These are phyloP conservation scores for Delichon dasypus DNA, from an alignment of 2,797 vertebrate species.

Conservation along the genomic window DNA sequence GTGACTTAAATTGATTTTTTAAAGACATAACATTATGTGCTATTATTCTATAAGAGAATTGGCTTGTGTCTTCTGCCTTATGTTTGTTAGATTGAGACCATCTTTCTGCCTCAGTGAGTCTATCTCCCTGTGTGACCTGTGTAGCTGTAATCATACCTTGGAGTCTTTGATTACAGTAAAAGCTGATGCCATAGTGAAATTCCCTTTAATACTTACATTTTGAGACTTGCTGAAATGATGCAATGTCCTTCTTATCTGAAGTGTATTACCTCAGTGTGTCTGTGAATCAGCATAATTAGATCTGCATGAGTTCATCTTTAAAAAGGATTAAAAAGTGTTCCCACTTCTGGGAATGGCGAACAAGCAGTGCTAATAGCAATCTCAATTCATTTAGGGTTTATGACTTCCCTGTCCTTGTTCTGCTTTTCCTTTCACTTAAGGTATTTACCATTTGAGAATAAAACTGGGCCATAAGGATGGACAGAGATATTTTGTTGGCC, in stretches of 20 bases:
- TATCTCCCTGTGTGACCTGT: not conserved
- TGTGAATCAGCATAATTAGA: conserved; percentile 80
- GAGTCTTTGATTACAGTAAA: conserved; percentile 69
- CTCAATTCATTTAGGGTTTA: not conserved
- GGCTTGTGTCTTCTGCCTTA: not conserved
- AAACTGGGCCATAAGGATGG: not conserved
- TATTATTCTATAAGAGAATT: not conserved
- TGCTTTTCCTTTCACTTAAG: not conserved
- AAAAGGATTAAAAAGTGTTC: conserved; percentile 37
- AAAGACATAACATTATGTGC: not conserved
- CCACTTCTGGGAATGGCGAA: conserved; percentile 44
- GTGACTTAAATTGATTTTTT: conserved; percentile 2
- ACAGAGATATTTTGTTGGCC: not conserved
- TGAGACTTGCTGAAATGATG: conserved; percentile 73
- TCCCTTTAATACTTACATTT: conserved; percentile 62
- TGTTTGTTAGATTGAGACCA: not conserved
- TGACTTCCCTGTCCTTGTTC: not conserved
- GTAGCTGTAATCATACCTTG: conserved; percentile 31
- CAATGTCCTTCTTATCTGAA: conserved; percentile 63
- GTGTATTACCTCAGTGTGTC: conserved; percentile 74
- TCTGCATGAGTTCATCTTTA: conserved; percentile 75
- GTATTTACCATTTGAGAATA: not conserved
- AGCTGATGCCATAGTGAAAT: conserved; percentile 60
- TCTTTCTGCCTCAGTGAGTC: not conserved
- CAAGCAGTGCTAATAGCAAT: not conserved